Base-by-base conservation (phyloP, 2,888 invertebrate genomes). In the Platypus cylindrus region DNA sequence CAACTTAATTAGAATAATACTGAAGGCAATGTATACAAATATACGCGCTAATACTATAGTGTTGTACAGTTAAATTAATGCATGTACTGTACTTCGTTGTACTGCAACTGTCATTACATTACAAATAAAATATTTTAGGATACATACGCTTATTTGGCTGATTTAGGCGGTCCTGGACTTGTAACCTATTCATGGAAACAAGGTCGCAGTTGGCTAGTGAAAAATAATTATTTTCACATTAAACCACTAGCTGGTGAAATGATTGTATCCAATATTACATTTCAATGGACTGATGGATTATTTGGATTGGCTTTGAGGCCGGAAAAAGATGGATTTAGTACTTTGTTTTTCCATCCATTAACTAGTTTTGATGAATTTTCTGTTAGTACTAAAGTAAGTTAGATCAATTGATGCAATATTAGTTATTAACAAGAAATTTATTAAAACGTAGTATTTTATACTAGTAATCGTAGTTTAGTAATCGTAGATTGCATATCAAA, bases 301-400 rank as follows among this genome's bases (percentile, higher is more conserved):
- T 84, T 83, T 44, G 84, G 84, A 0, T 55, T 85, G 43, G 77
- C 78, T 0, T 52, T 85, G 8, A 73, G 78, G 1, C 69, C 75
- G 0, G 70, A 71, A 34, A 48, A 67, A 0, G 71, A 78, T 34
- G 78, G 78, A 17, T 78, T 62, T 54, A 74, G 81, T 37, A 78
- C 76, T 0, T 56, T 85, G 2, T 86, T 78, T 50, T 86, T 84
- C 64, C 85, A 85, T 52, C 79, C 85, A 0, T 68, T 85, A 56
- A 73, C 77, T 2, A 82, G 84, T 45, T 77, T 71, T 38, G 71
- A 78, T 53, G 84, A 85, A 52, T 86, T 81, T 53, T 59, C 76
- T 0, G 82, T 86, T 0, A 78, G 71, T 3, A 83, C 82, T 0
- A 68, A 69, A 45, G 64, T 41, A 39, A 34, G 36, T 22, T 8